These are phyloP conservation scores for Pandemis heparana DNA, from an alignment of 2,888 invertebrate genomes.

Conservation along the genomic window DNA sequence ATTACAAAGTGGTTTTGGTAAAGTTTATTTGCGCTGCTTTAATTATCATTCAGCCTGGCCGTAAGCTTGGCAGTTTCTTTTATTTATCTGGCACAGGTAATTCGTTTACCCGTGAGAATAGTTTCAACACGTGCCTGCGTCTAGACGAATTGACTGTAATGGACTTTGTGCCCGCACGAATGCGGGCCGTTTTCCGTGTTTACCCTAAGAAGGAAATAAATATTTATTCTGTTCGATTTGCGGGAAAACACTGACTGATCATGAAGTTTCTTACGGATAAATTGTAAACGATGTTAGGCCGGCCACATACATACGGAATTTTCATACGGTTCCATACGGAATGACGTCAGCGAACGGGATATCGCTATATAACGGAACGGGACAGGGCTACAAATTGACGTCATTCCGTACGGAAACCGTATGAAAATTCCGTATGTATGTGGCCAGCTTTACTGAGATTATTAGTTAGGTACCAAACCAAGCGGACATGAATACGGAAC, in stretches of 20 bases:
- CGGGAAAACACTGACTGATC: slow-evolving; percentile 32
- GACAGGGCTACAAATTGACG: too few species aligned
- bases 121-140: slow-evolving; percentile 79
- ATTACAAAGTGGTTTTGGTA: not conserved
- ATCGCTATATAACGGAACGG: too few species aligned
- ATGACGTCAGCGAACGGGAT: too few species aligned
- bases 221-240: slow-evolving; percentile 54
- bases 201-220: slow-evolving; percentile 59
- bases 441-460: too few species aligned
- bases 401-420: too few species aligned
- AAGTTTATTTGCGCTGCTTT: slow-evolving; percentile 52
- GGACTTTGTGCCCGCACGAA: slow-evolving; percentile 73
- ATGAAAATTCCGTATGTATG: too few species aligned
- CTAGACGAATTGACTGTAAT: slow-evolving; percentile 80
- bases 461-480: not conserved
- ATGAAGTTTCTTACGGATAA: slow-evolving; percentile 6
- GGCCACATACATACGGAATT: too few species aligned
- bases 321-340: too few species aligned
- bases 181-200: slow-evolving; percentile 58
- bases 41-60: slow-evolving; percentile 74
- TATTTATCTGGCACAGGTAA: slow-evolving; percentile 77
- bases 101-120: slow-evolving; percentile 82
- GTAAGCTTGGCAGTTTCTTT: slow-evolving; percentile 64
- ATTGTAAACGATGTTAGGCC: slow-evolving; percentile 26
- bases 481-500: not conserved